Conservation (phyloP, 2,888 invertebrate genomes). For the Acleris cristana region DNA sequence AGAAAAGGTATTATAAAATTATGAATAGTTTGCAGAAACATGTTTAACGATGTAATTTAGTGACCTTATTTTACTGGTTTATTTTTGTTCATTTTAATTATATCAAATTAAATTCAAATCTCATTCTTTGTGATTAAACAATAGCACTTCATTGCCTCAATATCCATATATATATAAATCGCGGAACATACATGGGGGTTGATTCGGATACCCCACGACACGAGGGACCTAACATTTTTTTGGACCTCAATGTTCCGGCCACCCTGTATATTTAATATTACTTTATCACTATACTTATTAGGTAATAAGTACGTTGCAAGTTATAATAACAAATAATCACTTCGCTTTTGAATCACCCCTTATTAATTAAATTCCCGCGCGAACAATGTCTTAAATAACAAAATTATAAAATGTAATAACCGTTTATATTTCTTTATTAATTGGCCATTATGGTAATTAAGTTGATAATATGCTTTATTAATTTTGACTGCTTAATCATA, state of each 20-base stretch:
- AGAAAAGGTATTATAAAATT: slow-evolving; percentile 13
- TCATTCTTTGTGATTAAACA: too few species aligned
- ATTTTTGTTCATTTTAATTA: not conserved
- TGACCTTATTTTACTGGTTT: not conserved
- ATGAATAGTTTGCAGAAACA: not conserved
- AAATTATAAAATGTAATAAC: slow-evolving; percentile 36
- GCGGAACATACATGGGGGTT: too few species aligned
- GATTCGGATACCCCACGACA: too few species aligned
- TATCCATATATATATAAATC: too few species aligned
- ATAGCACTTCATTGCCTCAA: too few species aligned
- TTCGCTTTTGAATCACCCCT: not conserved
- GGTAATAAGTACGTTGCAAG: not conserved
- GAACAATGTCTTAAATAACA: not conserved
- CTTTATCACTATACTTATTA: too few species aligned
- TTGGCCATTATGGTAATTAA: slow-evolving; percentile 47
- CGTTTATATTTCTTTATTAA: slow-evolving; percentile 45
- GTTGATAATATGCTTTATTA: slow-evolving; percentile 19
- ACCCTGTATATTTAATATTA: too few species aligned
- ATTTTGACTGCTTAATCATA: slow-evolving; percentile 16
- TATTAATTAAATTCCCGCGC: not conserved
- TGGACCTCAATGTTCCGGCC: too few species aligned
- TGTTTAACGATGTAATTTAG: too few species aligned
- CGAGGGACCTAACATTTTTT: too few species aligned
- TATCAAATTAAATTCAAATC: not conserved
- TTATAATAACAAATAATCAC: not conserved